Conservation (phyloP, 1,140 invertebrate species). For the Homalodisca vitripennis region DNA sequence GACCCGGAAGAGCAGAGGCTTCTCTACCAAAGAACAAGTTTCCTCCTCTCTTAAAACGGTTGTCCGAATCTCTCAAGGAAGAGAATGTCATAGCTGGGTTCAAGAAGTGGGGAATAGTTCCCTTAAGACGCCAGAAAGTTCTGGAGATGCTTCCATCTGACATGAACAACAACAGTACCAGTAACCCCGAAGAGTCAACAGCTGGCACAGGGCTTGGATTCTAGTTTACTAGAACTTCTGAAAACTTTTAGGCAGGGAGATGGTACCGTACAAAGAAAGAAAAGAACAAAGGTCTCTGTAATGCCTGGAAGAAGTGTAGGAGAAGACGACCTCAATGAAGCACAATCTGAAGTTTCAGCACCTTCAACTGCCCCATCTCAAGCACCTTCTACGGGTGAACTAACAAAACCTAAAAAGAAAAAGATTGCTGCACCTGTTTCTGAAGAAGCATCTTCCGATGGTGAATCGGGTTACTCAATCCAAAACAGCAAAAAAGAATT, state of each 20-base stretch:
- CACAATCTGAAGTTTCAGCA: background rate
- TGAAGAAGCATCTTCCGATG: background rate
- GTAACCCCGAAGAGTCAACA: background rate
- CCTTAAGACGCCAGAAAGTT: slow-evolving; percentile 38
- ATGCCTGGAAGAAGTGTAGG: background rate
- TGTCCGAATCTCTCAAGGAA: slow-evolving; percentile 32
- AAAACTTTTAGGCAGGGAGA: background rate
- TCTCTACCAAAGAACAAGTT: slow-evolving; percentile 39
- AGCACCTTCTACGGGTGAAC: background rate
- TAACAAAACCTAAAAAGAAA: background rate
- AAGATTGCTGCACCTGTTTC: background rate
- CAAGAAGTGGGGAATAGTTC: slow-evolving; percentile 40
- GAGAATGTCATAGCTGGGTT: slow-evolving; percentile 41
- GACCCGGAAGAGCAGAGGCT: slow-evolving; percentile 32
- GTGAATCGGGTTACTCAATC: no score
- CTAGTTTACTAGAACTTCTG: slow-evolving; percentile 19
- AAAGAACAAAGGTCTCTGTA: slow-evolving; percentile 14
- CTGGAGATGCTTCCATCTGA: slow-evolving; percentile 20
- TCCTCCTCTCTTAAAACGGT: slow-evolving; percentile 39
- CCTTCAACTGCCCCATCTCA: background rate
- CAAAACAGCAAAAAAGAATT: no score
- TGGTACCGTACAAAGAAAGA: slow-evolving; percentile 4
- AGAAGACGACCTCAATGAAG: background rate
- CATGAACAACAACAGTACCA: background rate
- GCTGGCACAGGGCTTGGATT: background rate